phyloP scores from a whole-genome alignment of 2,113 vertebrate genomes.

The Taurulus bubalis region DNA sequence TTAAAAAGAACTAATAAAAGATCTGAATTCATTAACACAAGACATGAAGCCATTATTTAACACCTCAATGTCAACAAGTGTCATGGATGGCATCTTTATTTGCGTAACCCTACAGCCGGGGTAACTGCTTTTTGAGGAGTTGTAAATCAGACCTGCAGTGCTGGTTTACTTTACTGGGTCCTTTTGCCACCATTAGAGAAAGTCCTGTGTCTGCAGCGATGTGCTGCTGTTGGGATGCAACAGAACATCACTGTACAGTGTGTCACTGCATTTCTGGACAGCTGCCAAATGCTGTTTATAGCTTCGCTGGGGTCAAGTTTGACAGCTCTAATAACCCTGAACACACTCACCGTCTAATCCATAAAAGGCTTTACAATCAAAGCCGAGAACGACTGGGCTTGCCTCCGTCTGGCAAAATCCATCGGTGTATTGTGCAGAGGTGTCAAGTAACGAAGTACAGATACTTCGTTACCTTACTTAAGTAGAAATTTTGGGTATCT shows the following conservation, averaged over 20 bases:
- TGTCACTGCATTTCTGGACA: constrained; percentile 55
- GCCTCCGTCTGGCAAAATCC: constrained; percentile 22
- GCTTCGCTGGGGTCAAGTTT: constrained; percentile 69
- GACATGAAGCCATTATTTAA: background rate
- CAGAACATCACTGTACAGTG: constrained; percentile 57
- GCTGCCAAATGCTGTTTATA: constrained; percentile 72
- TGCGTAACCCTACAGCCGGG: constrained; percentile 12
- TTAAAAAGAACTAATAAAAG: background rate
- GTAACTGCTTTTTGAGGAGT: constrained; percentile 26
- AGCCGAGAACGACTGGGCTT: constrained; percentile 47
- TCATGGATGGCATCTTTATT: constrained; percentile 5
- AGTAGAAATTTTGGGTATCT: too few relatives aligned
- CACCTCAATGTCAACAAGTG: constrained; percentile 18
- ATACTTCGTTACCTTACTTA: too few relatives aligned
- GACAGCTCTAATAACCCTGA: constrained; percentile 76
- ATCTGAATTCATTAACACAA: background rate
- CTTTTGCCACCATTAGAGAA: background rate
- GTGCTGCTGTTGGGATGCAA: constrained; percentile 27
- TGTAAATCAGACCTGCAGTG: constrained; percentile 45
- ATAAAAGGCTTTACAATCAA: constrained; percentile 70
- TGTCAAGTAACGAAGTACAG: too few relatives aligned
- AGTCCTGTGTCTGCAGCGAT: constrained; percentile 21
- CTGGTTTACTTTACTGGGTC: background rate
- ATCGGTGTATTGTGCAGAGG: constrained; percentile 7
- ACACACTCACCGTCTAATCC: constrained; percentile 68